Evolutionary conservation across 2,797 vertebrate species (phyloP).

Genomic region (Vultur gryphus): DNA sequence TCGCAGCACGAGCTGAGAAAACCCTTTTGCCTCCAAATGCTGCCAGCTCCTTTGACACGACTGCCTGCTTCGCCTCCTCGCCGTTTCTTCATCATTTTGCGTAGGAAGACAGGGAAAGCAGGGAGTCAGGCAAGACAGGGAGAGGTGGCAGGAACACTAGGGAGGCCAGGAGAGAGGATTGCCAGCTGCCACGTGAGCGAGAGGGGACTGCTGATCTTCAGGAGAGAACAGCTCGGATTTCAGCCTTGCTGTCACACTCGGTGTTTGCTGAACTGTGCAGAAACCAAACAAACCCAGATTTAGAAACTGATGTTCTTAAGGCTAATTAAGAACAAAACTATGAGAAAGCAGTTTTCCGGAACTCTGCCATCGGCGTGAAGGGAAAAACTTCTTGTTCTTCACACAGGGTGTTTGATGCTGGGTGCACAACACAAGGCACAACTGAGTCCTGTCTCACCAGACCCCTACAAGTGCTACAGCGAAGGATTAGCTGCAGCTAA

Average conservation of each 20-base stretch:
- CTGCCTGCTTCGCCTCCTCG: neutral
- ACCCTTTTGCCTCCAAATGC: neutral
- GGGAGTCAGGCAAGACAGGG: neutral
- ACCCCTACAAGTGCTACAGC: neutral
- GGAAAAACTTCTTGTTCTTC: neutral
- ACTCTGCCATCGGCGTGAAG: rapidly evolving
- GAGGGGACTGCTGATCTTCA: neutral
- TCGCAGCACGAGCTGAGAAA: rapidly evolving
- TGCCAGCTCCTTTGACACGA: neutral
- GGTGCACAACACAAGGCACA: neutral
- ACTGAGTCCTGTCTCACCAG: neutral
- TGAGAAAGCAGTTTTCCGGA: neutral
- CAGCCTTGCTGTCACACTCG: neutral
- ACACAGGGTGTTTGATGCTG: rapidly evolving
- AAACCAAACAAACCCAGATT: neutral
- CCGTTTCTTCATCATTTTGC: rapidly evolving
- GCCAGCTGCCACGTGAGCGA: neutral
- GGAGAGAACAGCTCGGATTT: neutral
- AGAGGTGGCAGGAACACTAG: neutral
- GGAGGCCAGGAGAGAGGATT: neutral
- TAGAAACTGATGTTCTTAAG: neutral
- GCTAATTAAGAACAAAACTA: neutral
- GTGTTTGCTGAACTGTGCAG: neutral
- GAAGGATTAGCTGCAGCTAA: neutral
- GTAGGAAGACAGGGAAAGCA: neutral